Evolutionary conservation across 2,113 vertebrate genomes (phyloP).

Genomic region (Chloebia gouldiae): DNA sequence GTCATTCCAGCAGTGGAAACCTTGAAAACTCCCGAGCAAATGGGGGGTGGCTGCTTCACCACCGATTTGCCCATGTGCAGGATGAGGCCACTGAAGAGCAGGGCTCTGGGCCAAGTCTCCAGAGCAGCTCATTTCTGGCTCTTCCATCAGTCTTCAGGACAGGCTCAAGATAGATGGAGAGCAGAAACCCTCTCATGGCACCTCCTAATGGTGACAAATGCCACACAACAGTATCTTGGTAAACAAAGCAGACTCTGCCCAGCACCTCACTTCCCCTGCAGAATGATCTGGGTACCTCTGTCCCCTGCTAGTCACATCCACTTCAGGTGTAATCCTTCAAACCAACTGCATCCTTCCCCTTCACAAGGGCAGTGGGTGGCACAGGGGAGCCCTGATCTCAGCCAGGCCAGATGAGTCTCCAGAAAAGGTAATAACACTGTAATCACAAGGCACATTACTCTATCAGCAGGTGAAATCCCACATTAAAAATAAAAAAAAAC

Average conservation of each 20-base stretch:
- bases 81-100: not conserved
- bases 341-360: not conserved
- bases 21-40: not conserved
- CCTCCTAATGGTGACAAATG: not conserved
- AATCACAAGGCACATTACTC: not conserved
- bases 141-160: not conserved
- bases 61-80: not conserved
- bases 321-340: slow-evolving; percentile 11
- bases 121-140: not conserved
- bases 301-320: not conserved
- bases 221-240: not conserved
- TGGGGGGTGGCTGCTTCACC: not conserved
- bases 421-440: not conserved
- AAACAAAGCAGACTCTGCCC: not conserved
- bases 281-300: not conserved
- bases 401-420: not conserved
- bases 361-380: not conserved
- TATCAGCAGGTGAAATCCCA: not conserved
- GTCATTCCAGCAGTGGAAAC: not conserved
- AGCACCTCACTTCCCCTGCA: not conserved
- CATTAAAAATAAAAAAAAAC: not conserved
- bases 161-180: not conserved
- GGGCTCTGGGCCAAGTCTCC: not conserved
- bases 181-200: not conserved
- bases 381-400: not conserved